These are phyloP conservation scores for Macrophya alboannulata DNA, from an alignment of 2,888 invertebrate genomes.

Conservation along the genomic window DNA sequence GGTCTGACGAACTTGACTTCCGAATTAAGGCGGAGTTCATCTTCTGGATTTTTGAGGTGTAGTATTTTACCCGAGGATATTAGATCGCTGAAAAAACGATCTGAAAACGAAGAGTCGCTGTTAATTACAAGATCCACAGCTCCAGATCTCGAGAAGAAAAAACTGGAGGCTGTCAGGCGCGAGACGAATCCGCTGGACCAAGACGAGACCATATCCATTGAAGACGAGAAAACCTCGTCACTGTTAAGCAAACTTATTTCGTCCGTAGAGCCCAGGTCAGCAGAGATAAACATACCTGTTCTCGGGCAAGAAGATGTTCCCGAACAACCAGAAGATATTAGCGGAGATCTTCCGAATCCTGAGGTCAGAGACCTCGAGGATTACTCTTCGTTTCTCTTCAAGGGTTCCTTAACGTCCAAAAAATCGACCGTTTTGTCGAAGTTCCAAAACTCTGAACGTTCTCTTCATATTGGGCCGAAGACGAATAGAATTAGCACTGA, in stretches of 20 bases:
- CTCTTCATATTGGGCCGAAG: background rate
- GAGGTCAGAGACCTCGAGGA: background rate
- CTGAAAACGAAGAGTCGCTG: constrained; percentile 2
- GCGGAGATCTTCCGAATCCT: constrained; percentile 1
- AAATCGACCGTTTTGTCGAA: background rate
- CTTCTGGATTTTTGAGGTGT: constrained; percentile 1
- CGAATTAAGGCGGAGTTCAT: background rate
- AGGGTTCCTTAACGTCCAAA: background rate
- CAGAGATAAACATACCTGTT: constrained; percentile 3
- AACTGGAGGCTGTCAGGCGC: constrained; percentile 1
- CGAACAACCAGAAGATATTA: background rate
- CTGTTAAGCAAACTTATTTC: constrained; percentile 21
- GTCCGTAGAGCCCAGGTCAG: background rate
- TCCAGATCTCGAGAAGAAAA: background rate
- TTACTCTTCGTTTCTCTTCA: constrained; percentile 1
- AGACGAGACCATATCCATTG: background rate
- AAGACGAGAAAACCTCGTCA: constrained; percentile 8
- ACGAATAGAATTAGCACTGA: background rate
- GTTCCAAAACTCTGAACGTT: background rate
- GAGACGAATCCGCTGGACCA: constrained; percentile 3
- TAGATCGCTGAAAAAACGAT: background rate
- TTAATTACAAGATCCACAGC: background rate
- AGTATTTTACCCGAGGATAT: background rate
- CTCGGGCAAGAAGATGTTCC: background rate
- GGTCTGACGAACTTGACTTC: background rate